Evolutionary conservation across 2,797 vertebrate genomes (phyloP), one percentile per base, ranked within the genome.

Genomic region (Enteromius argenteus): DNA sequence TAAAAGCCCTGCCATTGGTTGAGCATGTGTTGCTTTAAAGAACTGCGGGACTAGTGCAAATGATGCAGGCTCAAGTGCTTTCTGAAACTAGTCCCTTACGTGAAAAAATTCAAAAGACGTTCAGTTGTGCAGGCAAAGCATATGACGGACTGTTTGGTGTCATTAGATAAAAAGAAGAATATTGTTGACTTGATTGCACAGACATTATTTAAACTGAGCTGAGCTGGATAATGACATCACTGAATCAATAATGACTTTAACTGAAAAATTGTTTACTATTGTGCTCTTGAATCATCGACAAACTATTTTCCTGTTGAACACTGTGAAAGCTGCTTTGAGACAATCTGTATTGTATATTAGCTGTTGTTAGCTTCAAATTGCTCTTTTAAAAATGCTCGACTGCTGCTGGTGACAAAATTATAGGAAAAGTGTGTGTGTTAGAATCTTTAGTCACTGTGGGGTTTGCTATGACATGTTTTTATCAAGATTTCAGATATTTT

Each of bases 1-100:
- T 39, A 27, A 79, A n/a, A 15, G 32, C 6, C 17, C 10, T 13
- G 3, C 72, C 19, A 37, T 56, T 37, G 72, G 46, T 74, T 53
- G 71, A 53, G 10, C 30, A 72, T 23, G 39, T 69, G 39, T 69
- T 60, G 74, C 53, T 77, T 60, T 62, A 7, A 44, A 60, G 44
- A 67, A 35, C 11, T 37, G 21, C 53, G 15, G 46, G 35, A 53
- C 15, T 68, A n/a, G 67, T 53, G 78, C 7, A 80, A 56, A 69
- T 80, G n/a, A 39, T 51, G 15, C 32, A 19, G 30, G 21, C 5
- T 51, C 7, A 10, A 74, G 27, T n/a, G 42, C 23, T 49, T 79
- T 15, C 6, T 15, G 3, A n/a, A 39, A 79, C 11, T 15, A 17
- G 42, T 35, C 21, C 17, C 42, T 4, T 13, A 51, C 8, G 19